These are phyloP conservation scores for Chaetoderma sp. DNA, from an alignment of 2,888 invertebrate genomes.

Conservation along the genomic window DNA sequence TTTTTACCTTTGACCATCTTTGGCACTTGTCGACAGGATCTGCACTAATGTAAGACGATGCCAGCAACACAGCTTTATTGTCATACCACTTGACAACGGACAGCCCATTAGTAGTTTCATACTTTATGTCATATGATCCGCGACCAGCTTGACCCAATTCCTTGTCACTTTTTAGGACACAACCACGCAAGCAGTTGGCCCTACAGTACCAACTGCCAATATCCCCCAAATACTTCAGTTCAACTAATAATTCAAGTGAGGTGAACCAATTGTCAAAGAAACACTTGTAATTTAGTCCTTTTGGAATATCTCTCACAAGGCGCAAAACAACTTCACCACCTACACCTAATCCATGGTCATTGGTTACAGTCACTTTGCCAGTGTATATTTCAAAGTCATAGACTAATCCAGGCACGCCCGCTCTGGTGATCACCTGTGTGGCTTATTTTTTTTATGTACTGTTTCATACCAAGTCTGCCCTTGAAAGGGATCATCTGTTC, in stretches of 20 bases:
- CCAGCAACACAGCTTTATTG: constrained; percentile 15
- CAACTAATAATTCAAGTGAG: not conserved
- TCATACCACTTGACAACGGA: constrained; percentile 25
- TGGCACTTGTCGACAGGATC: not conserved
- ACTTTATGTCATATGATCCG: constrained; percentile 7
- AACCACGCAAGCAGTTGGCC: not conserved
- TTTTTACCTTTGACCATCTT: not conserved
- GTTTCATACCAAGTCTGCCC: constrained; percentile 21
- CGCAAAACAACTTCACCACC: no score
- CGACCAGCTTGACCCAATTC: constrained; percentile 15
- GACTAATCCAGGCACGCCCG: constrained; percentile 19
- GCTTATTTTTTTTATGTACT: constrained; percentile 36
- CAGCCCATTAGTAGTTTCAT: constrained; percentile 1
- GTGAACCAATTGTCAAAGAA: constrained; percentile 17
- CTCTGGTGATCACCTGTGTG: constrained; percentile 26
- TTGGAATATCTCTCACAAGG: no score
- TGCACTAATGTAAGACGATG: constrained; percentile 4
- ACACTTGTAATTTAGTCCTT: constrained; percentile 7
- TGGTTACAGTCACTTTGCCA: constrained; percentile 8
- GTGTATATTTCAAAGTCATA: constrained; percentile 31
- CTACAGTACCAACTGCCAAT: constrained; percentile 1
- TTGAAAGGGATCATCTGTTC: constrained; percentile 35
- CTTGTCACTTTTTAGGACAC: constrained; percentile 1
- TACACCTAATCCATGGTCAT: no score
- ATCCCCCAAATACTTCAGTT: not conserved